Evolutionary conservation across 2,797 vertebrate species (phyloP).

Genomic region (Tarsius wallacei): DNA sequence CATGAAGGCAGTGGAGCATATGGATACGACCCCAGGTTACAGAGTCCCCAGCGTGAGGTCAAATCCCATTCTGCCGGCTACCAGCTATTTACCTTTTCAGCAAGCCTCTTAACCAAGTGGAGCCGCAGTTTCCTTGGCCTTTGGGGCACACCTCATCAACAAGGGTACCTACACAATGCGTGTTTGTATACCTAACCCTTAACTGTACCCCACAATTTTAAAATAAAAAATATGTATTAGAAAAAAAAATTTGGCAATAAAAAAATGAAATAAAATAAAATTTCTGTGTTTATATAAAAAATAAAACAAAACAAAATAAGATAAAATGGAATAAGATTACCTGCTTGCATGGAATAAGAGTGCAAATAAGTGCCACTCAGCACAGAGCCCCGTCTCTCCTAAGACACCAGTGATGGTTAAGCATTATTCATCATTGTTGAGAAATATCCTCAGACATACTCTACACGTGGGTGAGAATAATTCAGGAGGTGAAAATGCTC

Average conservation of each 20-base stretch:
- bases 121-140: not conserved
- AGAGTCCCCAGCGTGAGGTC: rapidly evolving
- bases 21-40: not conserved
- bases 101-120: not conserved
- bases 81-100: not conserved
- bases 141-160: not conserved
- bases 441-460: not conserved
- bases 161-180: too few species aligned
- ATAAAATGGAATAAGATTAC: not conserved
- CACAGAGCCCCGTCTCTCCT: not conserved
- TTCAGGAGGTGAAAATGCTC: not conserved
- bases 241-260: too few species aligned
- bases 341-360: not conserved
- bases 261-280: too few species aligned
- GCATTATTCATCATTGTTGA: not conserved
- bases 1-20: not conserved
- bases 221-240: too few species aligned
- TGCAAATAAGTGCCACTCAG: not conserved
- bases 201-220: too few species aligned
- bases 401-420: not conserved
- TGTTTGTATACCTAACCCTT: too few species aligned
- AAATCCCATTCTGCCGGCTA: not conserved
- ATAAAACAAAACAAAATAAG: too few species aligned
- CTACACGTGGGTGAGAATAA: too few species aligned
- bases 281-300: too few species aligned